A percentile compares a stretch with the other conserved stretches of the same genome.
These are phyloP conservation scores for Tapirus indicus DNA, from an alignment of 2,797 vertebrate genomes.

Conservation along the genomic window DNA sequence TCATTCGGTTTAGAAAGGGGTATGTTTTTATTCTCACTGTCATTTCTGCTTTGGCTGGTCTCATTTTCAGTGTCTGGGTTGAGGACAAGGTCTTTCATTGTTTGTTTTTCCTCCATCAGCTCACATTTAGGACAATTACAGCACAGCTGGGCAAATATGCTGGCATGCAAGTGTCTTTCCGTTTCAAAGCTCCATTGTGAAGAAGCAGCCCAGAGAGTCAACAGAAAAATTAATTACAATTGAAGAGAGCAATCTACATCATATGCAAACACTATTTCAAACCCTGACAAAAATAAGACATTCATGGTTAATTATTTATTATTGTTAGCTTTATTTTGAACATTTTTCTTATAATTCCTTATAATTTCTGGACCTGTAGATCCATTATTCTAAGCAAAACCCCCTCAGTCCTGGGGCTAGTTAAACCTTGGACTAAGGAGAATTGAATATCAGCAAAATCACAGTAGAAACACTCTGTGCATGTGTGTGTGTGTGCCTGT, in stretches of 20 bases:
- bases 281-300: slow-evolving; percentile 49
- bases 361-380: background rate
- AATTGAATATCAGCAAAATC: slow-evolving; percentile 43
- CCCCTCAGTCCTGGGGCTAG: background rate
- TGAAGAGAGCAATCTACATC: slow-evolving; percentile 48
- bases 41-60: slow-evolving; percentile 51
- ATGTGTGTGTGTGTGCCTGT: background rate
- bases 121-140: slow-evolving; percentile 69
- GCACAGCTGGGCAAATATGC: slow-evolving; percentile 67
- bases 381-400: background rate
- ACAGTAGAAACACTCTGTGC: background rate
- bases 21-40: slow-evolving; percentile 10
- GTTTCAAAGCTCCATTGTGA: slow-evolving; percentile 63
- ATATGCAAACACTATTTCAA: slow-evolving; percentile 64
- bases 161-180: slow-evolving; percentile 46
- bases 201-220: slow-evolving; percentile 43
- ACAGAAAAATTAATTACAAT: slow-evolving; percentile 70
- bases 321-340: slow-evolving; percentile 32
- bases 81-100: slow-evolving; percentile 39
- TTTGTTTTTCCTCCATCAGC: slow-evolving; percentile 68
- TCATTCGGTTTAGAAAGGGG: background rate
- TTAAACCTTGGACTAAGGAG: background rate
- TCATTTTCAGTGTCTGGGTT: slow-evolving; percentile 6
- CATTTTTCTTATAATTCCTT: background rate
- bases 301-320: slow-evolving; percentile 58